Evolutionary conservation across 2,888 invertebrate genomes (phyloP).

Genomic region (Hydropsyche betteni): DNA sequence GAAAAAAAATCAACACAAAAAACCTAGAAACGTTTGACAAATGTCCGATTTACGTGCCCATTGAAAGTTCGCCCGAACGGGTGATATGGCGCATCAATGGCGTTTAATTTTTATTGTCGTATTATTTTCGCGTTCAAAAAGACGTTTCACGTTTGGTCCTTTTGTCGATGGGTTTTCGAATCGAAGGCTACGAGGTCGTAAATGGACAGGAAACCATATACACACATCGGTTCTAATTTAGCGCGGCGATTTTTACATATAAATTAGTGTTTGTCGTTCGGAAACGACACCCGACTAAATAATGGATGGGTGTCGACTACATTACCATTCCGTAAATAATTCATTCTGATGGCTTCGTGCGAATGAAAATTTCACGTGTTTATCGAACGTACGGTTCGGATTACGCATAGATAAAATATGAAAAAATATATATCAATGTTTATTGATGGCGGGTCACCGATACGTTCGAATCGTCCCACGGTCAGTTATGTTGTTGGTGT

Average conservation of each 20-base stretch:
- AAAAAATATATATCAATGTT: too few species aligned
- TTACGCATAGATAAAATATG: neutral
- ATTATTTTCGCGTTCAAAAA: neutral
- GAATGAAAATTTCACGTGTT: neutral
- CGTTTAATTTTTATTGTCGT: neutral
- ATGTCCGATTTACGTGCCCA: conserved; percentile 5
- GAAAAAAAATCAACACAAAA: neutral
- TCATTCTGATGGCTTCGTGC: conserved; percentile 1
- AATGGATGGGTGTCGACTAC: conserved; percentile 23
- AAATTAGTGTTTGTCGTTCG: neutral
- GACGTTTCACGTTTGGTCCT: neutral
- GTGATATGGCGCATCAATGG: neutral
- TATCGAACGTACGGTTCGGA: neutral
- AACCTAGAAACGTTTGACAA: neutral
- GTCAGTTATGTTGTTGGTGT: neutral
- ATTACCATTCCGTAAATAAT: conserved; percentile 15
- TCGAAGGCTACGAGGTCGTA: neutral
- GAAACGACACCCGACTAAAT: conserved; percentile 18
- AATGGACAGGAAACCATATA: neutral
- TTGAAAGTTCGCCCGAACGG: neutral
- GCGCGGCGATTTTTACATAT: conserved; percentile 20
- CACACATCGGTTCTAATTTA: conserved; percentile 1
- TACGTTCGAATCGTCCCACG: conserved; percentile 17
- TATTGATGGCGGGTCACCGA: neutral
- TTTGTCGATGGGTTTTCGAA: too few species aligned